Evolutionary conservation across 2,797 vertebrate genomes (phyloP).

Genomic region (Cuniculus paca): DNA sequence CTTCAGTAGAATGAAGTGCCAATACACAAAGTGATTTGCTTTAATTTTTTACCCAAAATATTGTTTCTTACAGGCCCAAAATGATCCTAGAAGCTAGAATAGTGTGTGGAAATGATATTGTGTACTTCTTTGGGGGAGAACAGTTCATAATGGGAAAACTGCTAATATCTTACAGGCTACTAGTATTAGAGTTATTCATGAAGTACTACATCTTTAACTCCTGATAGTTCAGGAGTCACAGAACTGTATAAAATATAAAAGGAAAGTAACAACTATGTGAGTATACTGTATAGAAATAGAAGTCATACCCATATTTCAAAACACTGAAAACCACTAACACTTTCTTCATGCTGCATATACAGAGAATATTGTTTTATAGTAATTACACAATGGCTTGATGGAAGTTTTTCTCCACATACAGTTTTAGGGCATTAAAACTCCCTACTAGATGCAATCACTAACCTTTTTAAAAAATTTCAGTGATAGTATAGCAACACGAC

Average conservation of each 20-base stretch:
- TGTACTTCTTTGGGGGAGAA: slow-evolving; percentile 31
- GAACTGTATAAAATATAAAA: slow-evolving; percentile 75
- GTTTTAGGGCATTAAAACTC: slow-evolving; percentile 56
- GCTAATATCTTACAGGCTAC: slow-evolving; percentile 51
- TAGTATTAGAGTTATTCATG: slow-evolving; percentile 54
- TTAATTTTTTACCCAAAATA: slow-evolving; percentile 27
- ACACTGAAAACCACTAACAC: slow-evolving; percentile 77
- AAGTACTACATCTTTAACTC: slow-evolving; percentile 81
- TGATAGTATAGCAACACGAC: slow-evolving; percentile 74
- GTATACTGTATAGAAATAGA: slow-evolving; percentile 59
- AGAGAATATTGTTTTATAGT: slow-evolving; percentile 73
- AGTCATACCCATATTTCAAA: slow-evolving; percentile 75
- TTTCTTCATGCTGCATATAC: slow-evolving; percentile 83
- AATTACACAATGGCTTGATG: slow-evolving; percentile 71
- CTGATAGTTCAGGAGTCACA: slow-evolving; percentile 76
- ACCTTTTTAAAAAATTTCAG: slow-evolving; percentile 69
- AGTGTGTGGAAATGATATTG: not conserved
- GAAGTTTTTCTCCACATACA: slow-evolving; percentile 52
- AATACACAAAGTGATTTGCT: not conserved
- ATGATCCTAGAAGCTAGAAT: slow-evolving; percentile 21
- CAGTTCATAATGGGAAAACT: slow-evolving; percentile 29
- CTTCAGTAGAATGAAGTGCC: slow-evolving; percentile 33
- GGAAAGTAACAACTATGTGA: slow-evolving; percentile 77
- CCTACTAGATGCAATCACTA: slow-evolving; percentile 69
- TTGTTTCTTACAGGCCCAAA: slow-evolving; percentile 32